These are phyloP conservation scores for Varanus komodoensis DNA, from an alignment of 2,113 vertebrate genomes.

Conservation along the genomic window DNA sequence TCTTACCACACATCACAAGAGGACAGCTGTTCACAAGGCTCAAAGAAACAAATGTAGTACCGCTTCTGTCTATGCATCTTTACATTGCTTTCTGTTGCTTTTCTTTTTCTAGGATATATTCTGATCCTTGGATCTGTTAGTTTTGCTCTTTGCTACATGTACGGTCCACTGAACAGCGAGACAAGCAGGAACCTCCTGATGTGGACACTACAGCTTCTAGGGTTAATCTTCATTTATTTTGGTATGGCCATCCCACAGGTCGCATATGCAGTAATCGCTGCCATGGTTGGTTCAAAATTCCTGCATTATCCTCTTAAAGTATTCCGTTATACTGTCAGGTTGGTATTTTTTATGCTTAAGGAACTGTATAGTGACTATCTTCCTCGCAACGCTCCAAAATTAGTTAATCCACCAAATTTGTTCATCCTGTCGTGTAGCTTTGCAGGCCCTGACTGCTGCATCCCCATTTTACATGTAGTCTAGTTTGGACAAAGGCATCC, in stretches of 20 bases:
- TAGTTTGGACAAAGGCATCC: not conserved
- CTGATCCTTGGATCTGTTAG: slow-evolving; percentile 72
- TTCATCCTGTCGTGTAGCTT: not conserved
- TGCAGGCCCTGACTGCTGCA: too few relatives aligned
- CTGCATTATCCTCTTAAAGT: slow-evolving; percentile 55
- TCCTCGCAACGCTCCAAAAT: not conserved
- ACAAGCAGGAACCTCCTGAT: slow-evolving; percentile 70
- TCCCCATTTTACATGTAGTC: too few relatives aligned
- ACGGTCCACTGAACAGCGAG: slow-evolving; percentile 70
- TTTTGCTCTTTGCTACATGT: slow-evolving; percentile 80
- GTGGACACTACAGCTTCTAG: slow-evolving; percentile 70
- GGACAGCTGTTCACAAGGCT: not conserved
- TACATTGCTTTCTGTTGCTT: not conserved
- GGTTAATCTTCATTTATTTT: slow-evolving; percentile 75
- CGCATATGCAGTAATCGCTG: slow-evolving; percentile 62
- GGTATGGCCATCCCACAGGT: slow-evolving; percentile 74
- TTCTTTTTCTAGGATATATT: slow-evolving; percentile 77
- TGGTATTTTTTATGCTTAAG: slow-evolving; percentile 1
- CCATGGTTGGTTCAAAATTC: slow-evolving; percentile 67
- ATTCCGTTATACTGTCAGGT: slow-evolving; percentile 71
- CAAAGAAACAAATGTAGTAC: not conserved
- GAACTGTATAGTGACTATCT: not conserved
- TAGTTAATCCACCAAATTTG: not conserved
- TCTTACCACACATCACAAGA: not conserved
- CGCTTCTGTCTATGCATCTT: not conserved